phyloP scores from a whole-genome alignment of 2,797 vertebrate species.

The Sebastolobus altivelis region DNA sequence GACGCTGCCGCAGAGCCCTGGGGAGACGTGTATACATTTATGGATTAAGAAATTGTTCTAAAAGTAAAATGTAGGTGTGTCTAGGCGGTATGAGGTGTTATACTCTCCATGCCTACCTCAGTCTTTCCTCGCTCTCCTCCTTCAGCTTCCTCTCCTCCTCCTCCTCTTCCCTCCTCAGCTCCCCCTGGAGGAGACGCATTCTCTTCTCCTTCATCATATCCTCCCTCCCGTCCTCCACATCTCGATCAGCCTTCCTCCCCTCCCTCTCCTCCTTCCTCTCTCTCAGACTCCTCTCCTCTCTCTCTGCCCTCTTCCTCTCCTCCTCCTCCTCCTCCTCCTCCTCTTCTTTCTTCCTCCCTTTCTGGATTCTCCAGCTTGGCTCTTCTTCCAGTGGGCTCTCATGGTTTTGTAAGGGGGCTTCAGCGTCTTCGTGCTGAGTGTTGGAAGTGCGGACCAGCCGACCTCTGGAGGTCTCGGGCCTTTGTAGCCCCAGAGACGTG shows the following conservation, averaged over 20 bases:
- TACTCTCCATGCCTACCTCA: slow-evolving; percentile 80
- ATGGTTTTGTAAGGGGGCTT: slow-evolving; percentile 7
- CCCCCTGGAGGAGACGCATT: slow-evolving; percentile 70
- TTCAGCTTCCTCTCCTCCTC: slow-evolving; percentile 72
- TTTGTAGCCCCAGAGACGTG: slow-evolving; percentile 45
- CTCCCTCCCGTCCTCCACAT: slow-evolving; percentile 52
- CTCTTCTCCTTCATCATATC: slow-evolving; percentile 41
- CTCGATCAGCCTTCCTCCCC: neutral
- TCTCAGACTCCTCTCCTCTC: slow-evolving; percentile 66
- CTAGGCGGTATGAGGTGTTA: neutral
- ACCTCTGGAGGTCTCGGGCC: slow-evolving; percentile 79
- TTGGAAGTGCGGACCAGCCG: slow-evolving; percentile 36
- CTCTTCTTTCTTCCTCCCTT: slow-evolving; percentile 38
- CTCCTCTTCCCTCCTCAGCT: slow-evolving; percentile 77
- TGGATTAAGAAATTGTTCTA: neutral
- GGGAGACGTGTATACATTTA: neutral
- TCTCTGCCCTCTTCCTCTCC: slow-evolving; percentile 45
- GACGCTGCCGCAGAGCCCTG: slow-evolving; percentile 80
- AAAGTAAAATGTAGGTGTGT: neutral
- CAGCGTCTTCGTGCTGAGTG: slow-evolving; percentile 4
- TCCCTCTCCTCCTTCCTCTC: slow-evolving; percentile 22
- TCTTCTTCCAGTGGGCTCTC: slow-evolving; percentile 31
- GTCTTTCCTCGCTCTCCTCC: slow-evolving; percentile 81
- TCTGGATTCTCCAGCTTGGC: neutral
- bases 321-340: slow-evolving; percentile 37